Conservation (phyloP, 23 tunicate species). For the Clavelina lepadiformis region DNA sequence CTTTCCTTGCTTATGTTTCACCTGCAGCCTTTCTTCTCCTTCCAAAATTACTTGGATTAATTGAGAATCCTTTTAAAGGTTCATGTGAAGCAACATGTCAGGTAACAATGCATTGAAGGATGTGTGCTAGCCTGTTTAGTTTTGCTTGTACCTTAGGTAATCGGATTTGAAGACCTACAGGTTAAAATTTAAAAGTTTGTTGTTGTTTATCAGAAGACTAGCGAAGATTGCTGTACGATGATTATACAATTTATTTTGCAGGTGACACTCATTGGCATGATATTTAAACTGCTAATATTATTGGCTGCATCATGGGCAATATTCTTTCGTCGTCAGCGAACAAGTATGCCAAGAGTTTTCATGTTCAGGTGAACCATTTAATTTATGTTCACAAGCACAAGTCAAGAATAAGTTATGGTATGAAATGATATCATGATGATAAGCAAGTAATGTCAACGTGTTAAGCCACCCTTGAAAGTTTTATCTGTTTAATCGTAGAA, state of each 20-base stretch:
- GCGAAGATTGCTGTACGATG: no score
- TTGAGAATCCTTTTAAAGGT: constrained; percentile 6
- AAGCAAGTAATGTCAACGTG: no score
- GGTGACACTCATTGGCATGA: constrained; percentile 80
- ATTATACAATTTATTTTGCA: constrained; percentile 26
- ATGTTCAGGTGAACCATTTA: constrained; percentile 93
- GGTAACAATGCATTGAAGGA: constrained; percentile 19
- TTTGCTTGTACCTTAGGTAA: background rate
- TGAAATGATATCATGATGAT: background rate
- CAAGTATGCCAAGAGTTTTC: constrained; percentile 96
- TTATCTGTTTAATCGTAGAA: no score
- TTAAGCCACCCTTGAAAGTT: no score
- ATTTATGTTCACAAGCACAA: no score
- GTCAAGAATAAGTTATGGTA: no score
- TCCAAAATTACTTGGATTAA: constrained; percentile 50
- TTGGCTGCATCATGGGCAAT: constrained; percentile 90
- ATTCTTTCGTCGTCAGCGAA: constrained; percentile 82
- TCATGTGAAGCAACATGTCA: constrained; percentile 56
- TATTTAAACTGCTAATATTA: constrained; percentile 72
- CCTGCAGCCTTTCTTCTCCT: constrained; percentile 81
- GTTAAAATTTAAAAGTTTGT: no score
- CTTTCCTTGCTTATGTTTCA: constrained; percentile 63
- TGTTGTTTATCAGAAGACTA: no score
- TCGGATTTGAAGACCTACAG: no score
- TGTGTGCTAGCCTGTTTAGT: constrained; percentile 33